Conservation (phyloP, 2,797 vertebrate species). For the Pachyuromys duprasi region DNA sequence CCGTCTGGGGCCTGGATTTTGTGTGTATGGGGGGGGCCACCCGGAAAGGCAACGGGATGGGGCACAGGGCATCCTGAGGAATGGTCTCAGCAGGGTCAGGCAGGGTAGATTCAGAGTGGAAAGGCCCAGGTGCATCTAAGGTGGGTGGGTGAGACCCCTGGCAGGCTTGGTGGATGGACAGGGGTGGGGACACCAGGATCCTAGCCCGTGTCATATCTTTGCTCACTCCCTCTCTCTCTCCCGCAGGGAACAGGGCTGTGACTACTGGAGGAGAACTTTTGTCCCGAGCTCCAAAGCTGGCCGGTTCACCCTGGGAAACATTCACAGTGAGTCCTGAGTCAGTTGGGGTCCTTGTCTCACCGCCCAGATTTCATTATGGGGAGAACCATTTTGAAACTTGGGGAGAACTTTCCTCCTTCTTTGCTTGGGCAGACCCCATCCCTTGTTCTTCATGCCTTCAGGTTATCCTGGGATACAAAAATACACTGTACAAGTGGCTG, state of each 20-base stretch:
- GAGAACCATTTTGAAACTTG: not conserved
- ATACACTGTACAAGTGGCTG: constrained; percentile 85
- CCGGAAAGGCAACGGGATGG: not conserved
- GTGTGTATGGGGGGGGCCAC: not conserved
- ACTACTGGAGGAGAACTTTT: constrained; percentile 63
- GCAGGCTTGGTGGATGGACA: too few species aligned
- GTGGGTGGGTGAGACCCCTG: not conserved
- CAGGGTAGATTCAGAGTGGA: too few species aligned
- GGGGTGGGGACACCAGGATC: not conserved
- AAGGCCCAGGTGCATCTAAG: not conserved
- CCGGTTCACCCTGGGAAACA: constrained; percentile 57
- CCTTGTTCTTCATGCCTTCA: not conserved
- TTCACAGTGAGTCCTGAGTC: constrained; percentile 58
- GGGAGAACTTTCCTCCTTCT: not conserved
- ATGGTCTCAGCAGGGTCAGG: not conserved
- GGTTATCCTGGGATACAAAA: constrained; percentile 84
- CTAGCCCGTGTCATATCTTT: not conserved
- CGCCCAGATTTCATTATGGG: not conserved
- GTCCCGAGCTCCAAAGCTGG: not conserved
- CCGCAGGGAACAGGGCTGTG: constrained; percentile 44
- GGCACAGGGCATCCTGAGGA: too few species aligned
- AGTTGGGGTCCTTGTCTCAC: not conserved
- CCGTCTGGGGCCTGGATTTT: not conserved
- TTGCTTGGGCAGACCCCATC: not conserved
- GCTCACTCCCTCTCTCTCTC: not conserved